These are phyloP conservation scores for Glyptemys insculpta DNA, from an alignment of 2,797 vertebrate genomes.

Conservation along the genomic window DNA sequence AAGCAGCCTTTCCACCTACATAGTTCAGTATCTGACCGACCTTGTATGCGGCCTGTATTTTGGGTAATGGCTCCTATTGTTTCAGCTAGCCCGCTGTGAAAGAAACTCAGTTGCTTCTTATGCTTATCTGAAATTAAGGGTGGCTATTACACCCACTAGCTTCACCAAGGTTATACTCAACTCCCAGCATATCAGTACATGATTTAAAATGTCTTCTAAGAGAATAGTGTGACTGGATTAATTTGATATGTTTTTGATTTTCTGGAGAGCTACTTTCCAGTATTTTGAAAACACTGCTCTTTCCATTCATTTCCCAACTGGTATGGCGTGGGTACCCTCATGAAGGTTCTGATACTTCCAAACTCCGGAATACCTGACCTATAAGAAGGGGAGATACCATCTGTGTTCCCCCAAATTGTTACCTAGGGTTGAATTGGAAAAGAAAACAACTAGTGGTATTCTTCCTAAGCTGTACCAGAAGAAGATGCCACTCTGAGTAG, in stretches of 20 bases:
- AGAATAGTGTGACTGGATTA: not conserved
- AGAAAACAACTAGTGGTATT: not conserved
- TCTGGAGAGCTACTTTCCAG: rapidly evolving
- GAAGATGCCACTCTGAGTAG: not conserved
- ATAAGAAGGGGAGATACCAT: not conserved
- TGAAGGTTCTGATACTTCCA: not conserved
- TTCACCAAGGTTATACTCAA: too few species aligned
- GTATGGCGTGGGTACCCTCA: not conserved
- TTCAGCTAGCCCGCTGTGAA: too few species aligned
- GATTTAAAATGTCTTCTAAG: not conserved
- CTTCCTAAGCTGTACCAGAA: not conserved
- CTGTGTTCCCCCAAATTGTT: not conserved
- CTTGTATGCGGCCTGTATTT: too few species aligned
- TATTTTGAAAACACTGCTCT: not conserved
- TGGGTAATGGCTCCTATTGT: too few species aligned
- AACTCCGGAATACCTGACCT: not conserved
- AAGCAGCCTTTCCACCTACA: too few species aligned
- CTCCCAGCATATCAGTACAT: not conserved
- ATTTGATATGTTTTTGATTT: not conserved
- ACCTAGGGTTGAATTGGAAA: not conserved
- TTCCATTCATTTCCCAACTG: not conserved
- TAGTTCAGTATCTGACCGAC: too few species aligned
- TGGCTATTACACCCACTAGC: too few species aligned
- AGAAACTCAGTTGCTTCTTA: too few species aligned
- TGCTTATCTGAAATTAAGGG: not conserved